Evolutionary conservation across 2,113 vertebrate species (phyloP).

Genomic region (Cisticola juncidis): DNA sequence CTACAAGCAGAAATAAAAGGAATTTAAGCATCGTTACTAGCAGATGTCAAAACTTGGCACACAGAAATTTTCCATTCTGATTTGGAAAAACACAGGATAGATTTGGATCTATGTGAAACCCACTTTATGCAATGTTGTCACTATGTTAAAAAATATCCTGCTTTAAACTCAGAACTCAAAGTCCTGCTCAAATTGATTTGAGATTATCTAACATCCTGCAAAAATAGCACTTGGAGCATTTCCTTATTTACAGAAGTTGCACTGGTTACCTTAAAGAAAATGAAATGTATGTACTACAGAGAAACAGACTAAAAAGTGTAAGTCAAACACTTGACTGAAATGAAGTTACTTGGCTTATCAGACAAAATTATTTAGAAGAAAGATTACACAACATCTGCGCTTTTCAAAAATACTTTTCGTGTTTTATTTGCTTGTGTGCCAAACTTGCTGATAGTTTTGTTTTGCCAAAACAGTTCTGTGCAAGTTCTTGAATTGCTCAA

Average conservation of each 20-base stretch:
- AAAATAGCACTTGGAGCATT: background rate
- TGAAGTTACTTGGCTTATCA: background rate
- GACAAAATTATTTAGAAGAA: background rate
- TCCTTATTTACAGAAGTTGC: background rate
- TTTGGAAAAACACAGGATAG: background rate
- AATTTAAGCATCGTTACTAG: background rate
- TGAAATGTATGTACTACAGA: background rate
- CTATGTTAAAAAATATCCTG: background rate
- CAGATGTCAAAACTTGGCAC: background rate
- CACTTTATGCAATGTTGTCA: background rate
- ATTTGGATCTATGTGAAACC: background rate
- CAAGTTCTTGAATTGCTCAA: background rate
- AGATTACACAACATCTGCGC: background rate
- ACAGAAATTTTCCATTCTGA: background rate
- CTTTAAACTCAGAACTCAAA: background rate
- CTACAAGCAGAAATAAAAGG: slow-evolving; percentile 58
- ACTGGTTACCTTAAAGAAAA: background rate
- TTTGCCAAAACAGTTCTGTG: background rate
- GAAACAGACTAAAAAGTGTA: background rate
- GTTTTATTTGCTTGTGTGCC: background rate
- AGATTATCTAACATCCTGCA: background rate
- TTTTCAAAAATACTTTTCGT: background rate
- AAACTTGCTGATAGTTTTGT: background rate
- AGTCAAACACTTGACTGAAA: background rate
- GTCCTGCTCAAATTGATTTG: background rate